Evolutionary conservation across 2,888 invertebrate species (phyloP).

Genomic region (Lithophane leautieri): DNA sequence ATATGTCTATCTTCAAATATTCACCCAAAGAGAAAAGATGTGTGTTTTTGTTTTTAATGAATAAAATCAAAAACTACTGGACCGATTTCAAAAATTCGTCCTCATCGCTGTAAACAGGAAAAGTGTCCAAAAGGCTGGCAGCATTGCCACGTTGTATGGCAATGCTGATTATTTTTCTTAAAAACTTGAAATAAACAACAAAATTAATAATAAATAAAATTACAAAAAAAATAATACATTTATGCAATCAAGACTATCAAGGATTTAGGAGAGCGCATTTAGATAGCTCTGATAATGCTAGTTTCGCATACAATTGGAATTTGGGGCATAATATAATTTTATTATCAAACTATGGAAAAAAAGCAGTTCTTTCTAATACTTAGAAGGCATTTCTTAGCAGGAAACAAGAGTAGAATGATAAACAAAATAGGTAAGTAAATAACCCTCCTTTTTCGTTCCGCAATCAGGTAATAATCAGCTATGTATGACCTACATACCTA

Average conservation of each 20-base stretch:
- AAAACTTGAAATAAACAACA: not conserved
- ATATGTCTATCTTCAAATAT: too few relatives aligned
- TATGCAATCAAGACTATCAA: conserved; percentile 33
- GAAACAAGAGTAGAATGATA: not conserved
- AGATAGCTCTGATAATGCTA: conserved; percentile 29
- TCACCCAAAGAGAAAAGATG: too few relatives aligned
- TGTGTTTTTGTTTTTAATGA: too few relatives aligned
- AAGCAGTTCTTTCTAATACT: not conserved
- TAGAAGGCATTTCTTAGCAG: not conserved
- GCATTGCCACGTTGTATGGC: not conserved
- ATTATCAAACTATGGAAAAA: not conserved
- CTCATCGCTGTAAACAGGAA: too few relatives aligned
- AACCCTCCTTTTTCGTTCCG: too few relatives aligned
- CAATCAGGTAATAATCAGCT: not conserved
- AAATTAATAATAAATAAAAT: conserved; percentile 2
- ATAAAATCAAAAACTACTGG: too few relatives aligned
- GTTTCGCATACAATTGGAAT: conserved; percentile 32
- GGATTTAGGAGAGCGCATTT: not conserved
- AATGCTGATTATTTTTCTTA: too few relatives aligned
- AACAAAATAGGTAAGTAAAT: too few relatives aligned
- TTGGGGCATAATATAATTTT: not conserved
- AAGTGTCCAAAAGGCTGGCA: too few relatives aligned
- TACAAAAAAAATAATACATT: conserved; percentile 6
- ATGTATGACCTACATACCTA: not conserved
- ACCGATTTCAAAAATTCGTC: too few relatives aligned